A percentile compares a stretch with the other conserved stretches of the same genome.
Evolutionary conservation across 2,113 vertebrate species (phyloP).

Genomic region (Noctilio leporinus): DNA sequence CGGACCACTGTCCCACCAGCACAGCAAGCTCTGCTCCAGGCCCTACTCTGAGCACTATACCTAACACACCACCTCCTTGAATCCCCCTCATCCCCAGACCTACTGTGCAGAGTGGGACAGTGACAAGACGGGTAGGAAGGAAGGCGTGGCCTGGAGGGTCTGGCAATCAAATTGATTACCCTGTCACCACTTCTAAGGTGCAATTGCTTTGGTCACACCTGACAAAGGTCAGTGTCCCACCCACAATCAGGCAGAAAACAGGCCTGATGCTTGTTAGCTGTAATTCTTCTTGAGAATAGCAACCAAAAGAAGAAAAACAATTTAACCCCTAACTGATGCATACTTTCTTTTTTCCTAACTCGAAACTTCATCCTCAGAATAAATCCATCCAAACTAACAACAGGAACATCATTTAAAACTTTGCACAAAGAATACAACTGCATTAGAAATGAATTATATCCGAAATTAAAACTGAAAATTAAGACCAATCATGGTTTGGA

Average conservation of each 20-base stretch:
- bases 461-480: conserved; percentile 16
- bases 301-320: not conserved
- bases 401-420: not conserved
- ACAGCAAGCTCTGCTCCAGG: not conserved
- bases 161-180: not conserved
- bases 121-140: not conserved
- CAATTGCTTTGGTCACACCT: not conserved
- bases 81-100: not conserved
- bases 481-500: not conserved
- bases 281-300: not conserved
- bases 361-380: not conserved
- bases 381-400: not conserved
- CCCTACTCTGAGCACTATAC: not conserved
- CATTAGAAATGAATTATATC: not conserved
- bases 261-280: not conserved
- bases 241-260: not conserved
- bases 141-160: not conserved
- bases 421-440: not conserved
- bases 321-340: not conserved
- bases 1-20: accelerated
- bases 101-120: no score
- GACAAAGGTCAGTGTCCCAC: not conserved
- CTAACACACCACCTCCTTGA: not conserved
- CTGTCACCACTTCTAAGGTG: not conserved
- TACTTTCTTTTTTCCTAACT: not conserved